Base-by-base conservation (phyloP, 2,113 vertebrate species). In the Oxyruncus cristatus region DNA sequence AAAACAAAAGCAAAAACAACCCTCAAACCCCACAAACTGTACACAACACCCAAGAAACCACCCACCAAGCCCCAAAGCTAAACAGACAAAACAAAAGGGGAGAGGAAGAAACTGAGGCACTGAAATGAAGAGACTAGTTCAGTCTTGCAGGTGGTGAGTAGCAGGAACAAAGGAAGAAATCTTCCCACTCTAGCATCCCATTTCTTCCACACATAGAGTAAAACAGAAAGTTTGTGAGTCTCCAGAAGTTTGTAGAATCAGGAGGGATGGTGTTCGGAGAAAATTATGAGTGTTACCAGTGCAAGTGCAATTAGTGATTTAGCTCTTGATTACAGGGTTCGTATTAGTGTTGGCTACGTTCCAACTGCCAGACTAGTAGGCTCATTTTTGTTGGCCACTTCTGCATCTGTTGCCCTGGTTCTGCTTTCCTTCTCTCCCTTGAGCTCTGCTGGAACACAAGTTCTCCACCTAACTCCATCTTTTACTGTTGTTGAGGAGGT, bases 51-150 rank as follows among this genome's bases (percentile, higher is more conserved):
- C 37, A 56, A 53, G 37, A 49, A 94, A 55, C 85, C 92, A 92
- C 91, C 95, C 91, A 85, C 85, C 61, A 85, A 96, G 77, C 71
- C 77, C 58, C 63, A 52, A 72, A 88, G 84, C 73, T 79, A 89
- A 92, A 59, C 2, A 87, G 79, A 42, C 65, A 72, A 71, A 95
- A 92, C 46, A 24, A 53, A 80, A 42, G 9, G 20, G 44, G 56
- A 80, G 63, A 92, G 49, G 71, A 85, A 79, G 77, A 76, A 15
- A 33, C 30, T 35, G 44, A 65, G 42, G 50, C 37, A 7, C 58
- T 85, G 87, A 88, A 93, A 56, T 37, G 8, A 84, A 56, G 52
- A 59, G 47, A 71, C 59, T 85, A n/a, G 33, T 76, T 86, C 55
- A 55, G 79, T 91, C 80, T 78, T 89, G 92, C 77, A 93, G 70